Base-by-base conservation (phyloP, 2,888 invertebrate genomes). In the Brenthis daphne region DNA sequence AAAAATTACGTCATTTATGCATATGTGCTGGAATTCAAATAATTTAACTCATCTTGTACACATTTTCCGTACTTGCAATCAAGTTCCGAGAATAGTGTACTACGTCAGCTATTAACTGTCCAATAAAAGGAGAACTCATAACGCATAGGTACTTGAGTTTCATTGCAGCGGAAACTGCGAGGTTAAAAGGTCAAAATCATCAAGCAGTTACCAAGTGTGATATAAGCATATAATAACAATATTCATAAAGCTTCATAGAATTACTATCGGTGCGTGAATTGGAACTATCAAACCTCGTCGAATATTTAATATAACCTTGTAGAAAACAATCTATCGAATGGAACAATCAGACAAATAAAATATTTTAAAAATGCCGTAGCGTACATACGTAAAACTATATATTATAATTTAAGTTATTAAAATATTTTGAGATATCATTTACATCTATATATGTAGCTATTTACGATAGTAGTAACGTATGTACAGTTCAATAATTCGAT, bases 11-110 rank as follows among this genome's bases (percentile, higher is more conserved):
- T 50, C 20, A 61, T 61, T 20, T 56, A 8, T 55, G 29, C 16
- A 67, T 48, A n/a, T 51, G 47, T 24, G 1, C 24, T 50, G 33
- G 33, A 33, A 33, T 47, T 29, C 16, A 80, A 82, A 86, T 85
- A 82, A 85, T 85, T 86, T 79, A 85, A 83, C 75, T 70, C 69
- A 79, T 74, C 76, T 78, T 77, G 81, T 80, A 81, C 81, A 79
- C 74, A 79, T 81, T 84, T 77, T 74, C 76, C 77, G 72, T 77
- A 74, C 75, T 76, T 64, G 64, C 68, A 64, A 68, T 58, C 68
- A 13, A 57, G 58, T 58, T 58, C 68, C 58, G 55, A 67, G 70
- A 67, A 70, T 64, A 67, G 67, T 57, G 58, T 51, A 48, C 58
- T 50, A 64, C 58, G 57, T 64, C 64, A 67, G 55, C 54, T 56